Base-by-base conservation (phyloP, 2,113 vertebrate species). In the Salminus brasiliensis region DNA sequence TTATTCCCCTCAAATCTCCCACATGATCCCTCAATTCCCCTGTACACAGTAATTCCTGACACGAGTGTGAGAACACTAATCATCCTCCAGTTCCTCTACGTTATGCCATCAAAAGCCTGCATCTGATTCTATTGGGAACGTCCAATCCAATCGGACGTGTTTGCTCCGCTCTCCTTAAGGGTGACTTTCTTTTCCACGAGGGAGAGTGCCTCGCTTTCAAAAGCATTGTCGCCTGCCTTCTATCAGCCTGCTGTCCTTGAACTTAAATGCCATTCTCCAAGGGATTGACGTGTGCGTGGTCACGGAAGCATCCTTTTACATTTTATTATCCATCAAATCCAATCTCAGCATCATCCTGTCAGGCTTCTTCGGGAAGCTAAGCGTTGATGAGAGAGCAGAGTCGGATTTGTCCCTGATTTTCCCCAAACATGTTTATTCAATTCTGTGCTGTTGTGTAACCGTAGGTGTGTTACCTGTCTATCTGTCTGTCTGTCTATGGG, bases 261-360 rank as follows among this genome's bases (percentile, higher is more conserved):
- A 87, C 84, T 81, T 82, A 85, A 88, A 89, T 76, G 81, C 70
- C 81, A 73, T 85, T 72, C 80, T 80, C 88, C 67, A 81, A 86
- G 85, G 71, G 66, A 52, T 60, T 70, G 71, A 53, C 85, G 77
- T 76, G 47, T 79, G 13, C 36, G 25, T 12, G 23, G 43, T 41
- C 73, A 76, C 69, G 59, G 34, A 59, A 29, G n/a, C 30, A 34
- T 25, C 6, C 13, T 30, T 81, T 63, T 52, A 29, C 78, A 32
- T 79, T 84, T 82, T 66, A 84, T 86, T 76, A 81, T 81, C 57
- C 74, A 77, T 81, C 82, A 68, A 67, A 76, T 71, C 69, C 72
- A 73, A 23, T 83, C 82, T 86, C 66, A 23, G 13, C 52, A 52
- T 67, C 12, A 10, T 15, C 13, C 21, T 52, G 41, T 74, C 41